Evolutionary conservation across 1,140 invertebrate genomes (phyloP).

Genomic region (Aradophagus sp.): DNA sequence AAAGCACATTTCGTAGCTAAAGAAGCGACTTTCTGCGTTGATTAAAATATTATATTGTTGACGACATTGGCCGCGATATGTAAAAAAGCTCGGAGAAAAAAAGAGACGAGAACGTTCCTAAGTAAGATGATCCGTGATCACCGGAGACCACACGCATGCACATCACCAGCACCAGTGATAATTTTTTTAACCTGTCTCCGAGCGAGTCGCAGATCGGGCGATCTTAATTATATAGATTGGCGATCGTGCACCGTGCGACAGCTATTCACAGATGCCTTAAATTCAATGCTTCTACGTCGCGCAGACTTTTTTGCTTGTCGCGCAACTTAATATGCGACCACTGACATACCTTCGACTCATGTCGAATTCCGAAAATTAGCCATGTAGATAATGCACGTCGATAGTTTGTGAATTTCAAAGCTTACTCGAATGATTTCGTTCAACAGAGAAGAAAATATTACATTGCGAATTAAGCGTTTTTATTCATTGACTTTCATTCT

Average conservation of each 20-base stretch:
- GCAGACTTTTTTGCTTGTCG: constrained; percentile 24
- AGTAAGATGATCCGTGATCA: constrained; percentile 61
- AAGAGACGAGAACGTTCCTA: constrained; percentile 22
- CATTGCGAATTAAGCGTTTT: too few relatives aligned
- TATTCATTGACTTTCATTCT: too few relatives aligned
- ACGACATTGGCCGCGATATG: too few relatives aligned
- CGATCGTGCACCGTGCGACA: constrained; percentile 31
- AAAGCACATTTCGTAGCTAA: too few relatives aligned
- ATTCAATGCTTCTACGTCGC: constrained; percentile 27
- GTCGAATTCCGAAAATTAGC: constrained; percentile 19
- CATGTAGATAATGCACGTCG: constrained; percentile 25
- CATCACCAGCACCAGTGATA: constrained; percentile 54
- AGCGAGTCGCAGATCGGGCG: constrained; percentile 47
- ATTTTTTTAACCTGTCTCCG: constrained; percentile 36
- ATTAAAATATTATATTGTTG: too few relatives aligned
- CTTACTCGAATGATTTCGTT: constrained; percentile 4
- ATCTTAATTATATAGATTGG: constrained; percentile 60
- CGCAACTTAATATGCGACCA: constrained; percentile 29
- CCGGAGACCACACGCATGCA: constrained; percentile 60
- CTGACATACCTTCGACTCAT: constrained; percentile 13
- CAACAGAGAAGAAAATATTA: too few relatives aligned
- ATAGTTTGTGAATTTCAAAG: constrained; percentile 10
- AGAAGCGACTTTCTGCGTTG: too few relatives aligned
- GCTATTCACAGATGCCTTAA: constrained; percentile 15
- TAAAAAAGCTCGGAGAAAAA: constrained; percentile 14